Base-by-base conservation (phyloP, 2,797 vertebrate species). In the Danio albolineatus region DNA sequence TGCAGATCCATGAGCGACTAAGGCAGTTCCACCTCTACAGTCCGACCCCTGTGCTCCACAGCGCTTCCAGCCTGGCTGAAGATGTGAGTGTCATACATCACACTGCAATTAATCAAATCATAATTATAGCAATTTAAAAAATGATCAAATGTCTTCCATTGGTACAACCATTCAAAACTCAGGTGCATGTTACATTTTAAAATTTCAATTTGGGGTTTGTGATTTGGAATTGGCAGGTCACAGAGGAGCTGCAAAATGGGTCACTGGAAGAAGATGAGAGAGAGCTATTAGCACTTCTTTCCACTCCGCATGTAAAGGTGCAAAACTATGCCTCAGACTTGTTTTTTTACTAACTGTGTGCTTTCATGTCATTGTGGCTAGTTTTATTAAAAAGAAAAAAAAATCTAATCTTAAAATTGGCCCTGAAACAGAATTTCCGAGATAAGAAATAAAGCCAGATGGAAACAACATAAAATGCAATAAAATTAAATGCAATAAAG, bases 1-100 rank as follows among this genome's bases (percentile, higher is more conserved):
- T 91, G 62, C 90, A 98, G 97, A 97, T 98, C 83, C 96, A 98
- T 9, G 96, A 97, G 88, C 96, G 96, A 51, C 93, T 98, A 76
- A 95, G 94, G 85, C 95, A 95, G 82, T 97, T 96, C 17, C 95
- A 96, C 90, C 94, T 93, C 60, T 95, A 96, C 78, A 96, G 93
- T 43, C 97, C 96, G 0, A 92, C 94, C 59, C 97, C 97, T 0
- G 94, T 97, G 69, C 90, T 97, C 9, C 95, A 97, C 43, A 97
- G 95, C 19, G 96, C 96, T 69, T 91, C 94, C 86, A 96, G 92
- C 82, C 92, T 98, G 62, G 96, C 95, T 9, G 96, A 97, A 86
- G 96, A 97, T 72, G 96, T 98, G 93, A 91, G 96, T 93, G 86
- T 83, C 7, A 41, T 51, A 7, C n/a, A 6, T 73, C n/a, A 17